Base-by-base conservation (phyloP, 1,140 invertebrate species). In the Drosophila micromelanica region DNA sequence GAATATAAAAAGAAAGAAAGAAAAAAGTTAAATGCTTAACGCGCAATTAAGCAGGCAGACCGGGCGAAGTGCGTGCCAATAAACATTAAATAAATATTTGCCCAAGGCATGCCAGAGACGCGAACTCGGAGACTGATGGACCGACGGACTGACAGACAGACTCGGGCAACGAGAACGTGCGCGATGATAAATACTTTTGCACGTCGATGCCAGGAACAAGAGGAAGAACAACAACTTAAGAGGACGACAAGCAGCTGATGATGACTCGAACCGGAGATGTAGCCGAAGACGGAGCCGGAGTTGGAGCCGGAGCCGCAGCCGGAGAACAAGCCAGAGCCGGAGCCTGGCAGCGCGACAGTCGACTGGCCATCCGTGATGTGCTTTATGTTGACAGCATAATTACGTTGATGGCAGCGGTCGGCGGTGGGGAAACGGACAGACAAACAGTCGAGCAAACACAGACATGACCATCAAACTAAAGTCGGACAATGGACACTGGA, bases 381-480 rank as follows among this genome's bases (percentile, higher is more conserved):
- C 61, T 78, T 74, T 86, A 79, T 82, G 82, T 87, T 87, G 82
- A 89, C 82, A 87, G 79, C 82, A 87, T 87, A 89, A 87, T 87
- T 89, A 89, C 76, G 84, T 70, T 78, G 84, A 76, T 82, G 79
- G 81, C 61, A 79, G 60, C 63, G 51, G 64, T 30, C 35, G 37
- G 51, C 40, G 23, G 13, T 37, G n/a, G 20, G 20, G 12, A 0
- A 15, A 35, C 12, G 35, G 8, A 5, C 27, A 12, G 32, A 11
- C 9, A n/a, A 11, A 4, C 30, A 30, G 43, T 15, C 37, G 23
- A 78, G 65, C 71, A 81, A 78, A 81, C 63, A 51, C 37, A 70
- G 46, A 69, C 56, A 13, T 40, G 46, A 9, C 57, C 57, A 63
- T 74, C 52, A 74, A 46, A 43, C 62, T 37, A 17, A 49, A 12